Conservation (phyloP, 2,113 vertebrate species). For the Podilymbus podiceps region DNA sequence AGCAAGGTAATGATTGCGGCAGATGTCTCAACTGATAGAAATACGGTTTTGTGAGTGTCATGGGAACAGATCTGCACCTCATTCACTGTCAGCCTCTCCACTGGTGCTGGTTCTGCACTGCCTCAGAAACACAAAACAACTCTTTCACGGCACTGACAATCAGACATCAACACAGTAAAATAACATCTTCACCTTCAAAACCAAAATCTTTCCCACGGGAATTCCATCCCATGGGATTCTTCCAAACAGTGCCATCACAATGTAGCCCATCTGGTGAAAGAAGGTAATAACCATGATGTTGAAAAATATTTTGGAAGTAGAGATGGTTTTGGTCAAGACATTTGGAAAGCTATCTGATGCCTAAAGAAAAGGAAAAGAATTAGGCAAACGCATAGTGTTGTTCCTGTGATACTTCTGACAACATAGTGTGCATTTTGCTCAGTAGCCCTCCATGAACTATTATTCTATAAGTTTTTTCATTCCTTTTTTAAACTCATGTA, state of each 20-base stretch:
- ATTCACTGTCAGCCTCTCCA: not conserved
- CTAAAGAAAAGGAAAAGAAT: not conserved
- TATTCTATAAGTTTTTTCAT: not conserved
- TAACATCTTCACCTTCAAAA: not conserved
- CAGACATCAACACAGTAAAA: not conserved
- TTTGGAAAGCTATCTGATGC: not conserved
- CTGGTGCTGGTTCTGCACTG: not conserved
- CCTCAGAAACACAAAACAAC: not conserved
- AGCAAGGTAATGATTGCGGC: not conserved
- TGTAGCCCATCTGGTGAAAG: not conserved
- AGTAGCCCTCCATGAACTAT: not conserved
- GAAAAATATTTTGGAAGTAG: not conserved
- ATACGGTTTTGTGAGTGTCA: not conserved
- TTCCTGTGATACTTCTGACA: not conserved
- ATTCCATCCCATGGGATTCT: not conserved
- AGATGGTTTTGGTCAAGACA: not conserved
- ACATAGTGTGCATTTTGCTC: not conserved
- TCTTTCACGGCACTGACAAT: not conserved
- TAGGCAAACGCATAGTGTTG: rapidly evolving
- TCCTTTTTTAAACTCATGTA: not conserved
- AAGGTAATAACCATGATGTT: not conserved
- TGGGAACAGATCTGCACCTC: not conserved
- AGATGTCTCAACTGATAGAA: not conserved
- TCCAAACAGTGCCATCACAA: not conserved
- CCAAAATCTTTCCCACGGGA: not conserved